Evolutionary conservation across 1,140 invertebrate genomes (phyloP).

Genomic region (Drosophila teissieri): DNA sequence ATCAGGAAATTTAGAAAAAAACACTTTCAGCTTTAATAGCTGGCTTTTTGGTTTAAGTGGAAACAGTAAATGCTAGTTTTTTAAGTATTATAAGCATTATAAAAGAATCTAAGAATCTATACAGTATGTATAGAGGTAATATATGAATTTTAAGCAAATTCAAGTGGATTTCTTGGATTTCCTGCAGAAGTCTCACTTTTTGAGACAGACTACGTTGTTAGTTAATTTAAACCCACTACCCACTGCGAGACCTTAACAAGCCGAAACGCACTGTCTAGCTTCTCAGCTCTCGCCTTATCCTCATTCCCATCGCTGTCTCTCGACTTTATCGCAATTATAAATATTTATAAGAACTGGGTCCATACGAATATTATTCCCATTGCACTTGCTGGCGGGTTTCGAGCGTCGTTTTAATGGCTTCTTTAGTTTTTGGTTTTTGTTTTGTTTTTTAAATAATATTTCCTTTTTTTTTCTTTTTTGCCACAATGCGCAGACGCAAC

Average conservation of each 20-base stretch:
- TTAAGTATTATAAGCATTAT: too few species aligned
- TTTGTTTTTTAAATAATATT: conserved; percentile 5
- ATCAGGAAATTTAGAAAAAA: neutral
- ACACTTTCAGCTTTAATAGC: too few species aligned
- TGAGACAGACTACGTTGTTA: too few species aligned
- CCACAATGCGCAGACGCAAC: conserved; percentile 47
- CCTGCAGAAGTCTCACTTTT: too few species aligned
- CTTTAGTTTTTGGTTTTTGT: too few species aligned
- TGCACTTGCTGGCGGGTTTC: conserved; percentile 1
- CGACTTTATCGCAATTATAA: conserved; percentile 61
- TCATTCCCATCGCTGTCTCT: conserved; percentile 31
- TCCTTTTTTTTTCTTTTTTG: neutral
- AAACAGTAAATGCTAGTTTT: too few species aligned
- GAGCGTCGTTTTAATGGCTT: conserved; percentile 2
- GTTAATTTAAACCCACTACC: too few species aligned
- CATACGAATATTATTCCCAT: conserved; percentile 9
- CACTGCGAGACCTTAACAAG: conserved; percentile 7
- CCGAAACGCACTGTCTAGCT: conserved; percentile 25
- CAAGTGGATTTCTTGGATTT: too few species aligned
- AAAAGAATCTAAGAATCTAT: too few species aligned
- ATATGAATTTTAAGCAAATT: too few species aligned
- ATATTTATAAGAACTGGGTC: conserved; percentile 56
- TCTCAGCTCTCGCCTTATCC: neutral
- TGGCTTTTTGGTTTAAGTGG: too few species aligned
- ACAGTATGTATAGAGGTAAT: too few species aligned